Conservation (phyloP, 2,888 invertebrate species). For the Diarsia mendica region DNA sequence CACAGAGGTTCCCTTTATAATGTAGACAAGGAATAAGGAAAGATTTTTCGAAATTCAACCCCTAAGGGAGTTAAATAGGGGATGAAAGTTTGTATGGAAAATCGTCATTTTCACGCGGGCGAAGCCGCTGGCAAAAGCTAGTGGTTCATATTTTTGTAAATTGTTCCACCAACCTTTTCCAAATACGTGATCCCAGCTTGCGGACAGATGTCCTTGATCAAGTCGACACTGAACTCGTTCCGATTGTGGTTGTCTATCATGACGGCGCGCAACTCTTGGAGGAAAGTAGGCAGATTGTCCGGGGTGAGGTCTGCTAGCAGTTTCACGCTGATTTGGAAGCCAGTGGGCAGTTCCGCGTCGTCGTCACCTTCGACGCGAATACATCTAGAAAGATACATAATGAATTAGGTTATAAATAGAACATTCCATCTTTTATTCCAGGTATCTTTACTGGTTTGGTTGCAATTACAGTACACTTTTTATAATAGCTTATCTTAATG, state of each 20-base stretch:
- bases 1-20: too few relatives aligned
- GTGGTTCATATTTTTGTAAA: neutral
- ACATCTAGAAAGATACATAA: constrained; percentile 86
- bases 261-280: constrained; percentile 79
- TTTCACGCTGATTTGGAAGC: constrained; percentile 88
- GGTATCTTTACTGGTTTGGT: too few relatives aligned
- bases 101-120: too few relatives aligned
- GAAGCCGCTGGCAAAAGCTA: too few relatives aligned
- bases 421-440: neutral
- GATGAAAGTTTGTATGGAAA: too few relatives aligned
- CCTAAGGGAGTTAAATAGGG: too few relatives aligned
- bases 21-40: too few relatives aligned
- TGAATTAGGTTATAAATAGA: too few relatives aligned
- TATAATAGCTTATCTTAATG: neutral
- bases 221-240: constrained; percentile 78
- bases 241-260: constrained; percentile 63
- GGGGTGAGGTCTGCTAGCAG: constrained; percentile 82
- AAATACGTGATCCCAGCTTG: constrained; percentile 88
- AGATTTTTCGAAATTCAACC: too few relatives aligned
- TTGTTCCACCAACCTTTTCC: constrained; percentile 85
- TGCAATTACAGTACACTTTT: neutral
- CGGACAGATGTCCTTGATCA: constrained; percentile 86
- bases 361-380: constrained; percentile 86
- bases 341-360: constrained; percentile 77
- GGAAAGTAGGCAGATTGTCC: constrained; percentile 76